Evolutionary conservation across 2,797 vertebrate genomes (phyloP).

Genomic region (Protonibea diacanthus): DNA sequence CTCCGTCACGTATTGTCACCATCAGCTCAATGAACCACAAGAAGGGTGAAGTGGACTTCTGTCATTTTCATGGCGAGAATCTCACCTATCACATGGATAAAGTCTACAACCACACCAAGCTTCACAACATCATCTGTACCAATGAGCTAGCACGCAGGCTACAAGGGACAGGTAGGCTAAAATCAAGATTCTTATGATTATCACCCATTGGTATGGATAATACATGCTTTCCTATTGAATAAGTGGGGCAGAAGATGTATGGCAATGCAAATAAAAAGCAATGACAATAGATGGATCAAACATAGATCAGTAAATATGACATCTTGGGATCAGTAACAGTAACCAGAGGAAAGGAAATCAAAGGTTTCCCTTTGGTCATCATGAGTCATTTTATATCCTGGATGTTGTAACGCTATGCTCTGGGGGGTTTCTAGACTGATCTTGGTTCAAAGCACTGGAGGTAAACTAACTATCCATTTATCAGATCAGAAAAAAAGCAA

Average conservation of each 20-base stretch:
- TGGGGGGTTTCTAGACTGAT: not conserved
- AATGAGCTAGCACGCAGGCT: constrained; percentile 87
- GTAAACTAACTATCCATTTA: not conserved
- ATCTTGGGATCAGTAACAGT: not conserved
- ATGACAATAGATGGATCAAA: not conserved
- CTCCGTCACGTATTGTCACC: constrained; percentile 86
- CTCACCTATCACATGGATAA: constrained; percentile 35
- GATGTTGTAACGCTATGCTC: not conserved
- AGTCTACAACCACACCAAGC: constrained; percentile 88
- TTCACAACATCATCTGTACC: constrained; percentile 90
- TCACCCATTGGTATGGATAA: not conserved
- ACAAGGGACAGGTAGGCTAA: constrained; percentile 85
- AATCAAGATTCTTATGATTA: not conserved
- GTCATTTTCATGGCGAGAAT: constrained; percentile 84
- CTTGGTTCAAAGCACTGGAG: not conserved
- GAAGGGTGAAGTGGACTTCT: constrained; percentile 78
- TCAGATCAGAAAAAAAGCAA: not conserved
- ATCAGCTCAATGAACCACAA: constrained; percentile 86
- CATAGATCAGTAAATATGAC: not conserved
- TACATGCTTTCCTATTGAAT: not conserved
- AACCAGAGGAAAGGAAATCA: not conserved
- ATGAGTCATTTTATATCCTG: not conserved
- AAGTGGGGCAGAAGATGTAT: not conserved
- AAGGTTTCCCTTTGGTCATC: not conserved
- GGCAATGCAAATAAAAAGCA: not conserved